Evolutionary conservation across 1,140 invertebrate species (phyloP), one percentile per base, ranked within the genome.

Genomic region (Aphidius ervi): DNA sequence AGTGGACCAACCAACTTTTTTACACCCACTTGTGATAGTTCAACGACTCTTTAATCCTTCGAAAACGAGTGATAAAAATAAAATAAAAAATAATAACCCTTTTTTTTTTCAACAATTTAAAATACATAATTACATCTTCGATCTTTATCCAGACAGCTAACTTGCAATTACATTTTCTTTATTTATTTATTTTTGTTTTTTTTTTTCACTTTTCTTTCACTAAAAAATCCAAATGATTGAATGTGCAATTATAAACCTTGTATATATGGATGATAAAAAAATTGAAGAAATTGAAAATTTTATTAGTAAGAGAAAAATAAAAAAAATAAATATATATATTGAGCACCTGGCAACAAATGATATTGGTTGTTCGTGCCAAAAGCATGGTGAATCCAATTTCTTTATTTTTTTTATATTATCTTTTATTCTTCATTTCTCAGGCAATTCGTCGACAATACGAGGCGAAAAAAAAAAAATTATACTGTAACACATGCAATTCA

Each of bases 381-480:
- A 42, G 42, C 41, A 48, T 46, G 49, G n/a, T 45, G 46, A 53
- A 48, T 53, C 23, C 40, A 23, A 43, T 39, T 46, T 16, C 16
- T 58, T 56, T 47, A 53, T 59, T 42, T 41, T 59, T 46, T 54
- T 9, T 50, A 23, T 41, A 6, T 40, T 48, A 31, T 53, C 41
- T 40, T 46, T 20, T 62, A 47, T 59, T 57, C 40, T 53, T 53
- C 50, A 53, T 62, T 53, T 31, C 23, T 31, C 23, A 31, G 4
- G 23, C 23, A 3, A 31, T 60, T 7, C 61, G 49, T 56, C 52
- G 59, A 62, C 62, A 61, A 64, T 62, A 56, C 60, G 46, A 59
- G 48, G 50, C 52, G 54, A 57, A 60, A 58, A 64, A 62, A 64
- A 62, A 66, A 66, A 66, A 63, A 64, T 66, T 66, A 64, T 58